phyloP scores from a whole-genome alignment of 2,797 vertebrate genomes.

The Allenopithecus nigroviridis region DNA sequence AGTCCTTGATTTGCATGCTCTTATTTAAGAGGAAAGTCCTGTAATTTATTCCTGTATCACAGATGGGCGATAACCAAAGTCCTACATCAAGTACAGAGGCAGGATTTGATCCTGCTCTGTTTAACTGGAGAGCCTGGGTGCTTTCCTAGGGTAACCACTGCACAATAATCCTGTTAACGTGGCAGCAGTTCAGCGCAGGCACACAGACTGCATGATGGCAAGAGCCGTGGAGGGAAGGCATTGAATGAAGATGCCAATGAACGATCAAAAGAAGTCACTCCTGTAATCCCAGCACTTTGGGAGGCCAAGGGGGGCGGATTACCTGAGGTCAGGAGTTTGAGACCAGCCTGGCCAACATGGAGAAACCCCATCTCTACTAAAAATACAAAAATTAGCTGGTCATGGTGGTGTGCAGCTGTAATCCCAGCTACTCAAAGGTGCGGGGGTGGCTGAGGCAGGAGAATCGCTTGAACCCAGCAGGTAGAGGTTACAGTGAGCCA shows the following conservation, averaged over 20 bases:
- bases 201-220: not conserved
- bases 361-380: not conserved
- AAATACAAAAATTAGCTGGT: not conserved
- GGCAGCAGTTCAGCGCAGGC: not conserved
- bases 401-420: not conserved
- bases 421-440: not conserved
- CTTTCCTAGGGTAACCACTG: not conserved
- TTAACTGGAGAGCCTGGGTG: not conserved
- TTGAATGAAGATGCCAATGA: not conserved
- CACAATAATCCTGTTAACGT: rapidly evolving
- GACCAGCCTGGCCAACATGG: not conserved
- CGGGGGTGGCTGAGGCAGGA: not conserved
- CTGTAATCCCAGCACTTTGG: not conserved
- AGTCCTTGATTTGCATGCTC: not conserved
- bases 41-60: not conserved
- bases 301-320: not conserved
- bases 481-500: not conserved
- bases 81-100: not conserved
- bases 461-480: not conserved
- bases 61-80: not conserved
- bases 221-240: too few relatives aligned
- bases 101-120: not conserved
- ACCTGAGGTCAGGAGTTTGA: not conserved
- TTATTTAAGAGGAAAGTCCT: not conserved
- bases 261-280: not conserved